Percentiles rank a stretch among this genome's conserved stretches.
These are phyloP conservation scores for Phthorimaea operculella DNA, from an alignment of 1,140 invertebrate genomes.

Conservation along the genomic window DNA sequence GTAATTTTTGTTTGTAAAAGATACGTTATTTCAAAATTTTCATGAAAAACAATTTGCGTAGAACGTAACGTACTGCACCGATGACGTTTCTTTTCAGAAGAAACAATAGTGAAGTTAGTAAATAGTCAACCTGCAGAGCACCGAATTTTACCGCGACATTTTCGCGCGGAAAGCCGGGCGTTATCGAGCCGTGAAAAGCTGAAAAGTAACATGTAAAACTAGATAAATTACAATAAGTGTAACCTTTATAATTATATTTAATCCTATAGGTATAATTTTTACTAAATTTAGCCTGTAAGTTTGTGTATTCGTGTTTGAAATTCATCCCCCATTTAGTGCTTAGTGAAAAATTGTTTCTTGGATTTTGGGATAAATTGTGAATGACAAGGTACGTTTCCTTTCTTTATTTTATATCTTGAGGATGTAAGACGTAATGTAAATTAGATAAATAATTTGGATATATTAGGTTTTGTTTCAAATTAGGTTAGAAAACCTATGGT, in stretches of 20 bases:
- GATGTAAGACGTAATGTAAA: constrained; percentile 19
- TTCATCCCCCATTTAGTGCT: constrained; percentile 37
- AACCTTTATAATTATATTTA: constrained; percentile 30
- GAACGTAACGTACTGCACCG: constrained; percentile 25
- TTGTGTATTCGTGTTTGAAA: constrained; percentile 34
- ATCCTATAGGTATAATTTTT: constrained; percentile 22
- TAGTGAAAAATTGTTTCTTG: constrained; percentile 41
- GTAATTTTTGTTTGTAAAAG: too few species aligned
- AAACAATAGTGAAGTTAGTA: constrained; percentile 66
- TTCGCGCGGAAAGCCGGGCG: constrained; percentile 68
- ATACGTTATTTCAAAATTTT: too few species aligned
- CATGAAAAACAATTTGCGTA: constrained; percentile 13
- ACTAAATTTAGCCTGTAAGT: constrained; percentile 26
- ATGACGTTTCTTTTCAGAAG: constrained; percentile 56
- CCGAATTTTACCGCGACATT: constrained; percentile 66
- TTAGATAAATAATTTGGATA: constrained; percentile 14
- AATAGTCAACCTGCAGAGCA: constrained; percentile 32
- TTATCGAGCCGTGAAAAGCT: constrained; percentile 65
- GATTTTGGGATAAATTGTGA: constrained; percentile 54
- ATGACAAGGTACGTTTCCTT: constrained; percentile 58
- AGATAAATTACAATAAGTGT: constrained; percentile 31
- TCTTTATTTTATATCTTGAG: constrained; percentile 20
- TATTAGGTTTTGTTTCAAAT: constrained; percentile 36
- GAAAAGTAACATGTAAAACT: constrained; percentile 45
- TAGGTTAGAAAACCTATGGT: constrained; percentile 57